Evolutionary conservation across 2,888 invertebrate genomes (phyloP).

Genomic region (Acleris holmiana): DNA sequence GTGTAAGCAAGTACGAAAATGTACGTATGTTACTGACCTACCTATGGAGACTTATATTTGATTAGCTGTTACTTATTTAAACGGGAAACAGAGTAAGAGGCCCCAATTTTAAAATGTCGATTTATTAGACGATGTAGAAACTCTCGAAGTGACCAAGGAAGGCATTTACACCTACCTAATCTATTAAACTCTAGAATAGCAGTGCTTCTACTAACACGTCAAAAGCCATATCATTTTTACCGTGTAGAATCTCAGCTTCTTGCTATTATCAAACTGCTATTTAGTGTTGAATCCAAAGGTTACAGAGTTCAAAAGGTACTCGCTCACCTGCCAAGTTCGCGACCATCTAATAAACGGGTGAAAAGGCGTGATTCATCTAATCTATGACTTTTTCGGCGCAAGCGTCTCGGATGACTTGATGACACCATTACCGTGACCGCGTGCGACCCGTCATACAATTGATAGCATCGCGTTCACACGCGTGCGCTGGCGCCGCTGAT

Average conservation of each 20-base stretch:
- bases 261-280: too few relatives aligned
- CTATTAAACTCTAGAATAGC: too few relatives aligned
- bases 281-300: too few relatives aligned
- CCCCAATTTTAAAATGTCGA: background rate
- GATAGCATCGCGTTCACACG: conserved; percentile 47
- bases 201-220: too few relatives aligned
- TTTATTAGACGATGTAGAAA: too few relatives aligned
- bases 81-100: conserved; percentile 22
- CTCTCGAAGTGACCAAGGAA: too few relatives aligned
- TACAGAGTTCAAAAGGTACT: too few relatives aligned
- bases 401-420: conserved; percentile 43
- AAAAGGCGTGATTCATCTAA: background rate
- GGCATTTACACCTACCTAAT: too few relatives aligned
- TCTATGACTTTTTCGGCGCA: background rate
- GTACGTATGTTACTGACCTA: conserved; percentile 27
- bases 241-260: too few relatives aligned
- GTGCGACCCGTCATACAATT: conserved; percentile 63
- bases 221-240: too few relatives aligned
- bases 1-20: conserved; percentile 6
- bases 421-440: conserved; percentile 74
- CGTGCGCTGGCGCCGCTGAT: conserved; percentile 19
- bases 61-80: conserved; percentile 22
- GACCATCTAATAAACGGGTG: too few relatives aligned
- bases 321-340: background rate
- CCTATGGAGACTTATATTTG: conserved; percentile 26